Percentiles rank a stretch among this genome's conserved stretches.
phyloP scores from a whole-genome alignment of 2,888 invertebrate species.

The Andrena dorsata region DNA sequence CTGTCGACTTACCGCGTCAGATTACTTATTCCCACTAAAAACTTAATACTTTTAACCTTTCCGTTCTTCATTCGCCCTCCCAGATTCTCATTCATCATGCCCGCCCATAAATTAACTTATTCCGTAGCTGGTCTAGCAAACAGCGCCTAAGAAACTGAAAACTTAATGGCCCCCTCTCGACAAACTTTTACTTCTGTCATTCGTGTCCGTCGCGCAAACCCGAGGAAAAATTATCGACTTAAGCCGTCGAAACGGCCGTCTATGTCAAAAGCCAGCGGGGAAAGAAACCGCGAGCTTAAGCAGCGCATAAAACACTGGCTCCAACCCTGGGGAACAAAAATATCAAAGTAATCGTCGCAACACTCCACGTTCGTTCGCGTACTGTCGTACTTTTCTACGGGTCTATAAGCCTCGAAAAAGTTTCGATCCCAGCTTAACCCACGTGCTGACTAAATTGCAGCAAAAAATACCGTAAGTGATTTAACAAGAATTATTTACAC shows the following conservation, averaged over 20 bases:
- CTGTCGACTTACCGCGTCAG: not conserved
- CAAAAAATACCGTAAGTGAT: too few relatives aligned
- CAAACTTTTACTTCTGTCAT: not conserved
- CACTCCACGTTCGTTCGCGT: conserved; percentile 28
- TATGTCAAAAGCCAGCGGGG: not conserved
- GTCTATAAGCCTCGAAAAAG: not conserved
- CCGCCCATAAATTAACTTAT: conserved; percentile 11
- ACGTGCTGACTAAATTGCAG: too few relatives aligned
- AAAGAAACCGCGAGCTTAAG: conserved; percentile 13
- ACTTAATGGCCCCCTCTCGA: conserved; percentile 13
- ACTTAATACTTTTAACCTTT: not conserved
- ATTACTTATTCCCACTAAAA: not conserved
- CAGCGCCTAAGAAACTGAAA: conserved; percentile 17
- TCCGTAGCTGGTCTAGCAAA: not conserved
- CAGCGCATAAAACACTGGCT: conserved; percentile 34
- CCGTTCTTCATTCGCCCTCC: not conserved
- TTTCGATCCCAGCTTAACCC: not conserved
- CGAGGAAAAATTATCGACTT: conserved; percentile 23
- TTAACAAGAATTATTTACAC: too few relatives aligned
- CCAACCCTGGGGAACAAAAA: conserved; percentile 13
- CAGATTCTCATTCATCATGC: not conserved
- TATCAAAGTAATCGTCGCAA: conserved; percentile 28
- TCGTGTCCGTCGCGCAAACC: conserved; percentile 17
- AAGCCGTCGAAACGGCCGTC: conserved; percentile 13
- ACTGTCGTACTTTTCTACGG: not conserved